phyloP scores from a whole-genome alignment of 2,888 invertebrate species.

The Limnephilus marmoratus region DNA sequence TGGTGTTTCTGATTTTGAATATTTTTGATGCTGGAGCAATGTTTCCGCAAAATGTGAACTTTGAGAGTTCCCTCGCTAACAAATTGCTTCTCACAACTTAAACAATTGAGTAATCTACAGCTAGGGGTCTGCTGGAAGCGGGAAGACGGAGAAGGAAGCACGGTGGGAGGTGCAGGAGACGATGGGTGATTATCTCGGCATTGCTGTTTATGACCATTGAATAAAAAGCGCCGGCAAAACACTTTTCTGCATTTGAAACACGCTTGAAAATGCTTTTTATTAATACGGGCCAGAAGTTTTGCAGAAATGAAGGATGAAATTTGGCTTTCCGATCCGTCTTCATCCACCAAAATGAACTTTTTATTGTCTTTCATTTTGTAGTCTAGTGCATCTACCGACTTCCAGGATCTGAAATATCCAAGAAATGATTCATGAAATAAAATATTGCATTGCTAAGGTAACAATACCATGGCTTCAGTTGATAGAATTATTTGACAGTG shows the following conservation, averaged over 20 bases:
- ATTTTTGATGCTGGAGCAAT: background rate
- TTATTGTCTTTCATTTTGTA: conserved; percentile 16
- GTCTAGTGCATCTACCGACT: conserved; percentile 24
- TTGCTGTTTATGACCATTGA: background rate
- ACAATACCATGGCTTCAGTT: background rate
- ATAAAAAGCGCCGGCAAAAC: background rate
- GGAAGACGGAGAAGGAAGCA: background rate
- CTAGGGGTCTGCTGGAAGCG: background rate
- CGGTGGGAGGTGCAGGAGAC: background rate
- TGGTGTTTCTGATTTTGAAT: conserved; percentile 57
- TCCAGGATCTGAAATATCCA: conserved; percentile 42
- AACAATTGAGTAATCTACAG: conserved; percentile 3
- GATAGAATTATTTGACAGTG: background rate
- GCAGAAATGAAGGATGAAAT: background rate
- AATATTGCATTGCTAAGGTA: background rate
- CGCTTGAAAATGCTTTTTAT: background rate
- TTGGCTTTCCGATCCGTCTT: background rate
- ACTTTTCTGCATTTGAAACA: conserved; percentile 25
- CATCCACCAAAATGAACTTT: conserved; percentile 22
- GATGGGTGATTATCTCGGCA: background rate
- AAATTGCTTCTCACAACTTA: conserved; percentile 23
- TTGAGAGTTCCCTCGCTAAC: conserved; percentile 31
- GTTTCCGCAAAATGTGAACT: conserved; percentile 36
- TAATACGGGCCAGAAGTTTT: background rate
- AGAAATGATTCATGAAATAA: conserved; percentile 23